phyloP scores from a whole-genome alignment of 2,113 vertebrate species.

The Microtus ochrogaster region DNA sequence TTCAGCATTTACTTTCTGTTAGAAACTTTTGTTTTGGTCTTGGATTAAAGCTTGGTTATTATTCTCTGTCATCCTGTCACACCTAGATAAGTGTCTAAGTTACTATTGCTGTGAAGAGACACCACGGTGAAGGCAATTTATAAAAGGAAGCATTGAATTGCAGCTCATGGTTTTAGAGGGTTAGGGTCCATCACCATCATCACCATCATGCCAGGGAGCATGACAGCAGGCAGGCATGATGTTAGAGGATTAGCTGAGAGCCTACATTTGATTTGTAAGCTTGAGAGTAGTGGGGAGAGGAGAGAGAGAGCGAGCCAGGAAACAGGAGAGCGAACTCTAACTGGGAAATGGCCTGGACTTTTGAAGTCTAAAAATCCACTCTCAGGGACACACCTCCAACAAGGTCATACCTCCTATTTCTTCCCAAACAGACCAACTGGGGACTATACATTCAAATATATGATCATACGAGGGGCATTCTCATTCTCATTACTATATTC shows the following conservation, averaged over 20 bases:
- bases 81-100: not conserved
- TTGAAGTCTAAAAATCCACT: not conserved
- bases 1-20: not conserved
- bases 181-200: not conserved
- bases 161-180: not conserved
- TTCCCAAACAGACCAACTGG: not conserved
- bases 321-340: not conserved
- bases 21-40: not conserved
- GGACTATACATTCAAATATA: not conserved
- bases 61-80: not conserved
- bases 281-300: not conserved
- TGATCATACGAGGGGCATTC: not conserved
- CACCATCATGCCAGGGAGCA: no score
- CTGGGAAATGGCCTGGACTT: not conserved
- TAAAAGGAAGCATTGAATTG: not conserved
- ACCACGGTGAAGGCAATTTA: not conserved
- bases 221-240: not conserved
- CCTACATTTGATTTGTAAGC: not conserved
- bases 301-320: not conserved
- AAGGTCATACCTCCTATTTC: not conserved
- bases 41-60: no score
- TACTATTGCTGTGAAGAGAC: not conserved
- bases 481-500: not conserved
- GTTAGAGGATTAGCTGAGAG: not conserved
- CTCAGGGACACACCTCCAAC: not conserved